Conservation (phyloP, 1,140 invertebrate genomes). For the Pogonus chalceus region DNA sequence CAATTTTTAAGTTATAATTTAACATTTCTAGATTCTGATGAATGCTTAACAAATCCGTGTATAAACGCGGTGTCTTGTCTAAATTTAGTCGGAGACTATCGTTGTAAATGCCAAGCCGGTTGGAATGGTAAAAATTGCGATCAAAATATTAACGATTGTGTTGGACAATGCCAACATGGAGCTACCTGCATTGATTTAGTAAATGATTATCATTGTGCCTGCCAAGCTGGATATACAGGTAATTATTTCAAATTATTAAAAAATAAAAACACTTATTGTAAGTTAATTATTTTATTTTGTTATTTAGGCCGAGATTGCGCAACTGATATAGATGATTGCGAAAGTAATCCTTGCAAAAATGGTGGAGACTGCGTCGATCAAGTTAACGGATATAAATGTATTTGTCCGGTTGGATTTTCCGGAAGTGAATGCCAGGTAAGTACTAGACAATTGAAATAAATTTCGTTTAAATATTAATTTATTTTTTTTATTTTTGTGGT, state of each 20-base stretch:
- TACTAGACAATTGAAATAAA: no score
- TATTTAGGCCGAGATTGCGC: conserved; percentile 50
- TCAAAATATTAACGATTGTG: conserved; percentile 81
- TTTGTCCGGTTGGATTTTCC: conserved; percentile 72
- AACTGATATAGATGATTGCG: conserved; percentile 62
- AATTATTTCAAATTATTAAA: conserved; percentile 17
- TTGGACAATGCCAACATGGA: conserved; percentile 76
- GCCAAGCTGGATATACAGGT: conserved; percentile 68
- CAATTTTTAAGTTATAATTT: not conserved
- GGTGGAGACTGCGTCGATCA: conserved; percentile 75
- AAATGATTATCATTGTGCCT: conserved; percentile 75
- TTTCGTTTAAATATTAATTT: conserved; percentile 8
- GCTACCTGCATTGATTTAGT: conserved; percentile 77
- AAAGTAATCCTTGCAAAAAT: conserved; percentile 69
- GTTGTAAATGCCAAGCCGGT: conserved; percentile 68
- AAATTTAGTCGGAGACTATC: conserved; percentile 73
- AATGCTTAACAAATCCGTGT: conserved; percentile 54
- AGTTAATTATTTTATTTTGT: conserved; percentile 7
- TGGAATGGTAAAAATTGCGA: conserved; percentile 84
- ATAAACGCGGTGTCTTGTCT: conserved; percentile 72
- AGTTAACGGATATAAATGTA: conserved; percentile 69
- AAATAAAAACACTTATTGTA: not conserved
- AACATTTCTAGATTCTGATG: conserved; percentile 47
- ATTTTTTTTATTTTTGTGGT: conserved; percentile 15
- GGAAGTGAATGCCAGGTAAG: conserved; percentile 68